phyloP scores from a whole-genome alignment of 2,113 vertebrate genomes.

The Corynorhinus townsendii region DNA sequence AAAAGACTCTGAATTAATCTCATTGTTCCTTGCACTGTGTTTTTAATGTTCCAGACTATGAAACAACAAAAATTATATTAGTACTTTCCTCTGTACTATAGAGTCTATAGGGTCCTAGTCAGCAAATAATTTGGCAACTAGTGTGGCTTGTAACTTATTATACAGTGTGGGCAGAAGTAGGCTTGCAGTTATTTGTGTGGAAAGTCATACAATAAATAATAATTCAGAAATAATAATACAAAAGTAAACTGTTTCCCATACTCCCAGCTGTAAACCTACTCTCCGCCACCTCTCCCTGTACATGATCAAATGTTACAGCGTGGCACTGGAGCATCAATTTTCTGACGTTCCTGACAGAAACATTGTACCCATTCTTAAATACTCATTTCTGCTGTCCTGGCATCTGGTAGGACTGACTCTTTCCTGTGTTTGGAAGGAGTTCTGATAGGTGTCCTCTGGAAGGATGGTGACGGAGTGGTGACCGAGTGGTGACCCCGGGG shows the following conservation, averaged over 20 bases:
- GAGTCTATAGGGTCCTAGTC: not conserved
- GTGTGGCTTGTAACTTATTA: not conserved
- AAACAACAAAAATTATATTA: not conserved
- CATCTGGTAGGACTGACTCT: not conserved
- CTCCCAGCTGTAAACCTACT: not conserved
- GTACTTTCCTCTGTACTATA: not conserved
- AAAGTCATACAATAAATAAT: not conserved
- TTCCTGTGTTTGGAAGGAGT: not conserved
- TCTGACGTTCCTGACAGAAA: not conserved
- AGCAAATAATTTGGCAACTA: not conserved
- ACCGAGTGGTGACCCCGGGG: not conserved
- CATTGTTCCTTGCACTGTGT: not conserved
- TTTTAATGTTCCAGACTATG: not conserved
- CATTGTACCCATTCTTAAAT: not conserved
- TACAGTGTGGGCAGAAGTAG: not conserved
- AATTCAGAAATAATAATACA: not conserved
- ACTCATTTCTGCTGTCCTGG: not conserved
- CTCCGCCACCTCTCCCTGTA: not conserved
- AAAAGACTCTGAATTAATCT: not conserved
- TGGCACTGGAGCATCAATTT: not conserved
- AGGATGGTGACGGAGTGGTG: not conserved
- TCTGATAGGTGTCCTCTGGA: not conserved
- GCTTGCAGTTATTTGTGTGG: not conserved
- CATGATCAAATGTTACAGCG: not conserved
- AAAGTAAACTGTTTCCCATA: not conserved